Base-by-base conservation (phyloP, 1,140 invertebrate genomes). In the Cydia strobilella region DNA sequence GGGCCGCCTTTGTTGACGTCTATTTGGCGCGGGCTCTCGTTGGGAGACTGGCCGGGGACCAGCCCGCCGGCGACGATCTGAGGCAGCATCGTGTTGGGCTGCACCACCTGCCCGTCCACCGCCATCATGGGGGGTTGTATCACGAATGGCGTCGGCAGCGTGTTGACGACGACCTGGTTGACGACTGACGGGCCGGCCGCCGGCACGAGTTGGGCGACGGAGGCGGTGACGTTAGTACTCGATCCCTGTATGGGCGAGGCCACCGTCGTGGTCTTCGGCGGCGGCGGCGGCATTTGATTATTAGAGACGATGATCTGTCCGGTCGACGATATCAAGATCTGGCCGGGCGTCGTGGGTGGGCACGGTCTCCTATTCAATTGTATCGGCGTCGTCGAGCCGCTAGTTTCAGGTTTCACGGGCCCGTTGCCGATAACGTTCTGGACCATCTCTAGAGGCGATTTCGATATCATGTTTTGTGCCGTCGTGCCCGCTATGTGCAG, bases 401-500 rank as follows among this genome's bases (percentile, higher is more conserved):
- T 87, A 3, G 78, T 80, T 73, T 91, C 89, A 6, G 84, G 74
- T 76, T 91, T 91, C 4, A 86, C 79, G 18, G 96, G 96, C 80
- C 96, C 95, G 85, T 95, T 96, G 77, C 96, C 96, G 23, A 97
- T 96, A 18, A 96, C 96, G 87, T 95, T 96, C 85, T 97, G 96
- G 1, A 96, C 96, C 96, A 96, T 96, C 92, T 97, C 96, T 23
- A 96, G 83, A 2, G 96, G 96, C 39, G 96, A 96, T 85, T 96
- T 96, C 5, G 95, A 94, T 65, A 95, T 93, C 86, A 93, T 90
- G 77, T 88, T 93, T 79, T 93, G 93, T 18, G 93, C 88, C 4
- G 90, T 90, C 12, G 92, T 93, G 1, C 93, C 93, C 20, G 93
- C 92, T 65, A 93, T 91, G 77, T 93, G 93, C 45, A 93, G 74